Conservation (phyloP, 2,888 invertebrate species). For the Ichneumoninae sp. region DNA sequence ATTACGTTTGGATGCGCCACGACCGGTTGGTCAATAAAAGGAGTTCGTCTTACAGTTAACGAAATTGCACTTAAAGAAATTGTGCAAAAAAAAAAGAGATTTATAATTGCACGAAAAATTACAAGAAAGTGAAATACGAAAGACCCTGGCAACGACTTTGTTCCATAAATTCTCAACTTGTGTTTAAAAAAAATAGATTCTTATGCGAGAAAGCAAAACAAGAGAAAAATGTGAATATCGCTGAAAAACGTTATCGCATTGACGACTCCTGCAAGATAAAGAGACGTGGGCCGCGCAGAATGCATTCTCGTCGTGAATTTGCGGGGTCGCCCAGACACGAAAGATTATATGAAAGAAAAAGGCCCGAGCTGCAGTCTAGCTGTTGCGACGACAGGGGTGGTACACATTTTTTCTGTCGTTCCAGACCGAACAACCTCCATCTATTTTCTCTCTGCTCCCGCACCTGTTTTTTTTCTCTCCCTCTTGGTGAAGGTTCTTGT, state of each 20-base stretch:
- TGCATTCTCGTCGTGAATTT: conserved; percentile 2
- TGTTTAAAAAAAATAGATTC: neutral
- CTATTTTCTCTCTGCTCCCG: conserved; percentile 17
- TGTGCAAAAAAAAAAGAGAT: neutral
- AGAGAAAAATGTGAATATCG: neutral
- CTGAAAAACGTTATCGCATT: neutral
- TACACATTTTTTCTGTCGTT: conserved; percentile 5
- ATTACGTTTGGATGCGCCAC: conserved; percentile 70
- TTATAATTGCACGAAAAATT: neutral
- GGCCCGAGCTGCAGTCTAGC: neutral
- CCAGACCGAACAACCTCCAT: neutral
- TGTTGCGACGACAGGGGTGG: neutral
- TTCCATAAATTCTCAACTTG: neutral
- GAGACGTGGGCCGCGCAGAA: neutral
- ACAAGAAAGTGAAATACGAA: no score
- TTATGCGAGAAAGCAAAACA: neutral
- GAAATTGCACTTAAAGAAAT: neutral
- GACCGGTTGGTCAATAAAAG: neutral
- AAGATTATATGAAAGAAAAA: conserved; percentile 7
- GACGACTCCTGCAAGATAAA: neutral
- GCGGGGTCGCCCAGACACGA: neutral
- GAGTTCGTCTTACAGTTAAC: neutral
- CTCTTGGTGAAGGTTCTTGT: conserved; percentile 4
- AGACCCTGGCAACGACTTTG: no score
- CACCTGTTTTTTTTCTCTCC: conserved; percentile 33